Conservation (phyloP, 2,888 invertebrate genomes). For the Drosophila buzzatii region DNA sequence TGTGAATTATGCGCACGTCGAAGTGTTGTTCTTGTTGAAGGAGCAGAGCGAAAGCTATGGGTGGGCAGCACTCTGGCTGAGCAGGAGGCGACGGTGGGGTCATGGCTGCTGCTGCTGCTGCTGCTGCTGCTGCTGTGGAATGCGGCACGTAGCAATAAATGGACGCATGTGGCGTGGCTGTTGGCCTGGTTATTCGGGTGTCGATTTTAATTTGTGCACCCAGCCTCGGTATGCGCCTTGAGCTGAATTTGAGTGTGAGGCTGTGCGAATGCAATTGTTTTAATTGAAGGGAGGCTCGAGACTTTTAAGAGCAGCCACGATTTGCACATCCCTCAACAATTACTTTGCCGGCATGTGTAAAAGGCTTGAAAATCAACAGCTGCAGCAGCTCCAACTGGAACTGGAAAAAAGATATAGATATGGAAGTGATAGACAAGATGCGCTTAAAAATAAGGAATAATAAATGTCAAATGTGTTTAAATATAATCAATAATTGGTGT, state of each 20-base stretch:
- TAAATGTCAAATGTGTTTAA: too few species aligned
- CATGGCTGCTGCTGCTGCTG: not conserved
- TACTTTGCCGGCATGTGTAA: not conserved
- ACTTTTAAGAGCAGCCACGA: not conserved
- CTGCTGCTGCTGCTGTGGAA: conserved; percentile 12
- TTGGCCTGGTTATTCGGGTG: conserved; percentile 59
- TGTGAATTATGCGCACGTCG: conserved; percentile 82
- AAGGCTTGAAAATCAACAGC: not conserved
- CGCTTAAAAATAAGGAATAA: too few species aligned
- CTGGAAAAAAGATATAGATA: too few species aligned
- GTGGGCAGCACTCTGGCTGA: not conserved
- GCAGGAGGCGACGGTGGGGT: not conserved
- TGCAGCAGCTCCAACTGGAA: not conserved
- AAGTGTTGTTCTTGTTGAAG: conserved; percentile 81
- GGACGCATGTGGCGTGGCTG: conserved; percentile 69
- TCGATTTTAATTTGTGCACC: conserved; percentile 64
- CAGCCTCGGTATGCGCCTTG: conserved; percentile 9
- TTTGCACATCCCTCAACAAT: not conserved
- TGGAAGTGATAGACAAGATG: too few species aligned
- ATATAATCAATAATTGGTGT: too few species aligned
- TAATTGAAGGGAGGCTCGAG: conserved; percentile 30
- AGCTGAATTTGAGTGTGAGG: conserved; percentile 2
- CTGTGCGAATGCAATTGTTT: conserved; percentile 26
- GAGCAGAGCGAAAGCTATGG: conserved; percentile 30
- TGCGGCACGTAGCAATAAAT: conserved; percentile 55